Evolutionary conservation across 2,797 vertebrate species (phyloP), one percentile per base, ranked within the genome.

Genomic region (Hippocampus kuda): DNA sequence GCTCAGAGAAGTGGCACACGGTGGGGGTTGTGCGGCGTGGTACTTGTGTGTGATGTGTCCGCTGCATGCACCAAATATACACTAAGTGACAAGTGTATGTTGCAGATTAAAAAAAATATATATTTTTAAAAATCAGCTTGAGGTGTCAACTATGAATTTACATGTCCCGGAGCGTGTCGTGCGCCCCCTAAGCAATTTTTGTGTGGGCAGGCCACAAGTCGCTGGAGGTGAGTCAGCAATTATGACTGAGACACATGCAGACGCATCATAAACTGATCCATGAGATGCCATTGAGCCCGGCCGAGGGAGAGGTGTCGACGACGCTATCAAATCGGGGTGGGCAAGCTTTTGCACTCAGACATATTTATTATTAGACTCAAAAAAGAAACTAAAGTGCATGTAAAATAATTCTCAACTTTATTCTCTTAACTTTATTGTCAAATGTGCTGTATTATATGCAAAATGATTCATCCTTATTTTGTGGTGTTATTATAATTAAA

Each of bases 221-320:
- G 61, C 41, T 44, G 41, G 24, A 41, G 24, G 20, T 10, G n/a
- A 64, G 38, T 75, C 51, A 72, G 74, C 51, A 70, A 77, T 78
- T 76, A 82, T 75, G 84, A 76, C 72, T 72, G 44, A 62, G 7
- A 7, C 71, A 60, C 68, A 4, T 48, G 11, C 10, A 4, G 24
- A 18, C 34, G 46, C 41, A 8, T 74, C 67, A 71, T 74, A 74
- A 79, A 81, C 78, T 66, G 53, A 65, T 72, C 34, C 66, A 51
- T 56, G 51, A 2, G 1, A 68, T 70, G 68, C 44, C 22, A 57
- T 38, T 46, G 56, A 20, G 34, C 30, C 30, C 30, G 30, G 30
- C 30, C 20, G 60, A 18, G 8, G 51, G 7, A 57, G 24, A 24
- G 54, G 18, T 24, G 24, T 12, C 5, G 38, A 44, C 20, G 18